Evolutionary conservation across 64 coral and sea anemone genomes (phyloP).

Genomic region (Cladopsammia gracilis): DNA sequence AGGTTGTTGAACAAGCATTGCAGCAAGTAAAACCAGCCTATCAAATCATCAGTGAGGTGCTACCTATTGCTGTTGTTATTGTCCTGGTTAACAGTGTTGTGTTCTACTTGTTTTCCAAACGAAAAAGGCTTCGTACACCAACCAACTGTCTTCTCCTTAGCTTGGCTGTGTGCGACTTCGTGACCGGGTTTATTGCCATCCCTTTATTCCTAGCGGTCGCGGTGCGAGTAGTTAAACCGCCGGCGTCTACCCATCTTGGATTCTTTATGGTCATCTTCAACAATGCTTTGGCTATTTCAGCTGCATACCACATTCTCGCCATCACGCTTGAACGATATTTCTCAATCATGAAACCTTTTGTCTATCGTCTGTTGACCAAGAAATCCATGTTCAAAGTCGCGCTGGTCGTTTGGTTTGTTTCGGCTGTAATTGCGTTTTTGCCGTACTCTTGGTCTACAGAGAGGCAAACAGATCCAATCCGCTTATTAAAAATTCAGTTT

Average conservation of each 20-base stretch:
- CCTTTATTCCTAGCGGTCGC: conserved; percentile 48
- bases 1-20: not conserved
- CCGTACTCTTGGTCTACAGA: not conserved
- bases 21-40: not conserved
- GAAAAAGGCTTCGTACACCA: conserved; percentile 39
- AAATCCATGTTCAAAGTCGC: conserved; percentile 34
- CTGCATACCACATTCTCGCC: conserved; percentile 66
- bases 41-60: not conserved
- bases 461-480: not conserved
- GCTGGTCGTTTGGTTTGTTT: conserved; percentile 33
- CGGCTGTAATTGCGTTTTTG: not conserved
- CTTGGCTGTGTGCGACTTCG: conserved; percentile 80
- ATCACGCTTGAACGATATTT: conserved; percentile 57
- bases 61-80: conserved; percentile 62
- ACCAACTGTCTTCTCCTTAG: conserved; percentile 83
- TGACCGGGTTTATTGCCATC: conserved; percentile 63
- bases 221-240: not conserved
- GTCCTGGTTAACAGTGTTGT: conserved; percentile 69
- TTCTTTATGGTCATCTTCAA: conserved; percentile 1
- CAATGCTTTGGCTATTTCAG: conserved; percentile 28
- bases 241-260: not conserved
- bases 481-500: conserved; percentile 2
- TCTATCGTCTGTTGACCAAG: conserved; percentile 45
- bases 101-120: conserved; percentile 66
- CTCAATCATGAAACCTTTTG: conserved; percentile 43